Percentiles rank a stretch among this genome's conserved stretches.
Evolutionary conservation across 1,140 invertebrate genomes (phyloP).

Genomic region (Onthophagus taurus): DNA sequence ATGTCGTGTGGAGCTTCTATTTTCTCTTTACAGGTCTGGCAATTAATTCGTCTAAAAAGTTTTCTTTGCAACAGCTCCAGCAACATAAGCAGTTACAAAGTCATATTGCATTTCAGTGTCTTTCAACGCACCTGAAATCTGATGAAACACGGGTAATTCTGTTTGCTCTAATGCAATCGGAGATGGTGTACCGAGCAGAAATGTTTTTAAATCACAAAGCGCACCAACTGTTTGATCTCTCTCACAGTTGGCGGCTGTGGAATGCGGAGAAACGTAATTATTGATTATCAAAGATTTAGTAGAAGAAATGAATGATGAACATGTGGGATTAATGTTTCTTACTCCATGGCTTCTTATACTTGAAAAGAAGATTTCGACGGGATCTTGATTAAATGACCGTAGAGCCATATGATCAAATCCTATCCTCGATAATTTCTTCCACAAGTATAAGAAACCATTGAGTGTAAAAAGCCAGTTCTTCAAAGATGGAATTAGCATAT

Average conservation of each 20-base stretch:
- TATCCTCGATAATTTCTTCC: slow-evolving; percentile 1
- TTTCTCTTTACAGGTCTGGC: too few relatives aligned
- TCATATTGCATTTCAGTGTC: not conserved
- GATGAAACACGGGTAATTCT: not conserved
- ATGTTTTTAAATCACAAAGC: slow-evolving; percentile 10
- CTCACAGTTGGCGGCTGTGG: slow-evolving; percentile 14
- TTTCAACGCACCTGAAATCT: not conserved
- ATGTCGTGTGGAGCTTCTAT: too few relatives aligned
- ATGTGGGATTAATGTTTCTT: slow-evolving; percentile 15
- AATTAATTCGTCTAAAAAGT: too few relatives aligned
- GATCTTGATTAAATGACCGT: slow-evolving; percentile 17
- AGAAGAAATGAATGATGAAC: slow-evolving; percentile 9
- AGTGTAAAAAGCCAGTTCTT: slow-evolving; percentile 9
- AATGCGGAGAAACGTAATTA: slow-evolving; percentile 14
- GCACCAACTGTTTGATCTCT: slow-evolving; percentile 12
- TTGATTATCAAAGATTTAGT: slow-evolving; percentile 13
- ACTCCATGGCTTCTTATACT: slow-evolving; percentile 8
- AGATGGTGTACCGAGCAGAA: too few relatives aligned
- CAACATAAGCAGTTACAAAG: slow-evolving; percentile 10
- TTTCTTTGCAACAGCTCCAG: not conserved
- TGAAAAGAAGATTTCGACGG: slow-evolving; percentile 15
- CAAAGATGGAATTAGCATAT: not conserved
- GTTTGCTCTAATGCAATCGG: too few relatives aligned
- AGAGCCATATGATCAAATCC: slow-evolving; percentile 11
- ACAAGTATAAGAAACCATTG: slow-evolving; percentile 4